Percentiles rank a stretch among this genome's conserved stretches.
Conservation (phyloP, 2,888 invertebrate species). For the Meteorus colon region DNA sequence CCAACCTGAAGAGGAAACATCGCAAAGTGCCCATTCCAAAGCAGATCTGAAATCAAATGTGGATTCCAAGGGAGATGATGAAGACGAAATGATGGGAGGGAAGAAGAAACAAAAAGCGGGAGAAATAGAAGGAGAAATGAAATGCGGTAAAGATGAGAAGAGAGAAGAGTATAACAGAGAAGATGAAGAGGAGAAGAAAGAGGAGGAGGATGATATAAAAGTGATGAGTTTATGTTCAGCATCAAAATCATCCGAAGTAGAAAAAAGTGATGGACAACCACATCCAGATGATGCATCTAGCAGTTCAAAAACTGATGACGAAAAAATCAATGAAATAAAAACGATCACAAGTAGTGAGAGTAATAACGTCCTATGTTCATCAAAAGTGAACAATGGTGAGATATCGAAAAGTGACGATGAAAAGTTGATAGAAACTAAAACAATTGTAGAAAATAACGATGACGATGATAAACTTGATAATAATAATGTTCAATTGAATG, state of each 20-base stretch:
- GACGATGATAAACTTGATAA: slow-evolving; percentile 42
- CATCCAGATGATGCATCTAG: slow-evolving; percentile 49
- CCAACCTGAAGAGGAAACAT: neutral
- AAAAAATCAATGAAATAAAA: slow-evolving; percentile 61
- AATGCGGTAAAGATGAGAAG: neutral
- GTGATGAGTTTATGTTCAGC: slow-evolving; percentile 11
- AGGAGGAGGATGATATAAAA: neutral
- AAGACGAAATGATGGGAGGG: slow-evolving; percentile 17
- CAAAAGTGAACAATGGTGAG: slow-evolving; percentile 32
- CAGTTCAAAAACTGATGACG: slow-evolving; percentile 64
- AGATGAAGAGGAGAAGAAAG: neutral
- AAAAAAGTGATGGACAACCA: slow-evolving; percentile 29
- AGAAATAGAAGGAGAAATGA: slow-evolving; percentile 6
- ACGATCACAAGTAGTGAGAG: slow-evolving; percentile 1
- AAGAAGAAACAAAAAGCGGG: neutral
- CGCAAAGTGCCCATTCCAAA: neutral
- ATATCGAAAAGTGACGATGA: slow-evolving; percentile 61
- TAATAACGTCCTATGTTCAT: neutral
- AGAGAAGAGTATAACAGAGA: neutral
- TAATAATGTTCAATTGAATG: slow-evolving; percentile 5
- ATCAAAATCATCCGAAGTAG: slow-evolving; percentile 35
- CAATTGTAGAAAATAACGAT: slow-evolving; percentile 40
- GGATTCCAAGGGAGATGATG: neutral
- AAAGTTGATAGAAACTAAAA: slow-evolving; percentile 57
- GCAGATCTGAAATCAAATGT: neutral